Percentiles rank a stretch among this genome's conserved stretches.
These are phyloP conservation scores for Nymphicus hollandicus DNA, from an alignment of 2,113 vertebrate genomes.

Conservation along the genomic window DNA sequence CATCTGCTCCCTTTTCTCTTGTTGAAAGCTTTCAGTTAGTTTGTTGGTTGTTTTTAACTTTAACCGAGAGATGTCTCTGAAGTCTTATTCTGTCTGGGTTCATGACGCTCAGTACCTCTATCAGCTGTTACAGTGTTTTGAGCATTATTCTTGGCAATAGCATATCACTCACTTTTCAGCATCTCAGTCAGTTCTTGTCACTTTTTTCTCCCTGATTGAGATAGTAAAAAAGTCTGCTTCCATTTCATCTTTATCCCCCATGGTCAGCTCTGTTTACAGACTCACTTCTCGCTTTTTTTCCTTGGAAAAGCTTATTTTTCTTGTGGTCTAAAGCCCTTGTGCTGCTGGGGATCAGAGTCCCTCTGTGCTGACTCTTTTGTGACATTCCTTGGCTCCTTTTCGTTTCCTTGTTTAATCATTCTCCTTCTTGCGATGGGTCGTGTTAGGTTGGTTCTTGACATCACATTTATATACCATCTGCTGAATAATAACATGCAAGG, in stretches of 20 bases:
- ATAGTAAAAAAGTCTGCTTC: slow-evolving; percentile 45
- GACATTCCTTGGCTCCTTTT: background rate
- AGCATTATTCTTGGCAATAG: slow-evolving; percentile 48
- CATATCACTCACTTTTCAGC: slow-evolving; percentile 49
- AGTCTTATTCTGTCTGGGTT: slow-evolving; percentile 17
- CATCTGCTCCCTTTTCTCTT: slow-evolving; percentile 6
- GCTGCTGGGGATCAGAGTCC: background rate
- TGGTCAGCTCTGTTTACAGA: slow-evolving; percentile 49
- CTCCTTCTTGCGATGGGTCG: background rate
- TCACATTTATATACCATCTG: slow-evolving; percentile 47
- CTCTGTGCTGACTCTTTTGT: slow-evolving; percentile 1
- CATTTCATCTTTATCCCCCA: slow-evolving; percentile 26
- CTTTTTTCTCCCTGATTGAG: slow-evolving; percentile 31
- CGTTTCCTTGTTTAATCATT: slow-evolving; percentile 43
- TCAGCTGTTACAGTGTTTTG: slow-evolving; percentile 41
- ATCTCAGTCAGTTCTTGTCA: slow-evolving; percentile 34
- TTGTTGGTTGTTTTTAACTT: slow-evolving; percentile 24
- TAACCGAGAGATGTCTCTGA: slow-evolving; percentile 29
- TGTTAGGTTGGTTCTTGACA: slow-evolving; percentile 24
- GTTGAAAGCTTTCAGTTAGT: background rate
- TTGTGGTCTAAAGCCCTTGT: background rate
- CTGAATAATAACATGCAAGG: background rate
- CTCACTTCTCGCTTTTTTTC: background rate
- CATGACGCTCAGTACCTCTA: background rate
- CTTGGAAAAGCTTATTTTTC: background rate